phyloP scores from a whole-genome alignment of 1,140 invertebrate species.

The Micrasema minimum region DNA sequence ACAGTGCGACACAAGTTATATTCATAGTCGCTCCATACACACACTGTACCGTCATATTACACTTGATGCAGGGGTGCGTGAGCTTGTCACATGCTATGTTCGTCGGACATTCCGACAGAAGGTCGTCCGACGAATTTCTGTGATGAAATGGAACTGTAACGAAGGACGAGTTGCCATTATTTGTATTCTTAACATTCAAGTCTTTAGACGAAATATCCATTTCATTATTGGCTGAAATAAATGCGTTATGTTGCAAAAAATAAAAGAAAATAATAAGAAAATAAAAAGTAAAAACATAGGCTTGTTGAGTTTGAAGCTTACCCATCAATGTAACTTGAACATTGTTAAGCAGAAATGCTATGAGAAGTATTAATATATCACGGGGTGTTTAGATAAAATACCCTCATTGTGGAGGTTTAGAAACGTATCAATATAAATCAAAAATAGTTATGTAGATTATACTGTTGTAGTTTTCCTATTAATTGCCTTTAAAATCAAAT shows the following conservation, averaged over 20 bases:
- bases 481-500: no score
- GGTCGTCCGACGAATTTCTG: conserved; percentile 43
- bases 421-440: not conserved
- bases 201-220: conserved; percentile 50
- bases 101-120: conserved; percentile 35
- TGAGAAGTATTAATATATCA: conserved; percentile 41
- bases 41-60: conserved; percentile 46
- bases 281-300: not conserved
- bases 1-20: conserved; percentile 32
- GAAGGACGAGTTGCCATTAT: conserved; percentile 43
- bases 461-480: no score
- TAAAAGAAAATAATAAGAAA: not conserved
- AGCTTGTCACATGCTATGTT: conserved; percentile 45
- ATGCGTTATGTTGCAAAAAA: not conserved
- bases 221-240: conserved; percentile 44
- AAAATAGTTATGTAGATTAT: no score
- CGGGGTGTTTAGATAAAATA: conserved; percentile 40
- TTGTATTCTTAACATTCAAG: conserved; percentile 40
- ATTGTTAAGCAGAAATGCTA: conserved; percentile 46
- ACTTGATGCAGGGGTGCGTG: conserved; percentile 46
- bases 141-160: conserved; percentile 11
- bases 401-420: conserved; percentile 31
- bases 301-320: conserved; percentile 19
- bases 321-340: conserved; percentile 44
- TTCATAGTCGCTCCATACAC: conserved; percentile 43